Evolutionary conservation across 1,140 invertebrate genomes (phyloP), one percentile per base, ranked within the genome.

Genomic region (Microplitis mediator): DNA sequence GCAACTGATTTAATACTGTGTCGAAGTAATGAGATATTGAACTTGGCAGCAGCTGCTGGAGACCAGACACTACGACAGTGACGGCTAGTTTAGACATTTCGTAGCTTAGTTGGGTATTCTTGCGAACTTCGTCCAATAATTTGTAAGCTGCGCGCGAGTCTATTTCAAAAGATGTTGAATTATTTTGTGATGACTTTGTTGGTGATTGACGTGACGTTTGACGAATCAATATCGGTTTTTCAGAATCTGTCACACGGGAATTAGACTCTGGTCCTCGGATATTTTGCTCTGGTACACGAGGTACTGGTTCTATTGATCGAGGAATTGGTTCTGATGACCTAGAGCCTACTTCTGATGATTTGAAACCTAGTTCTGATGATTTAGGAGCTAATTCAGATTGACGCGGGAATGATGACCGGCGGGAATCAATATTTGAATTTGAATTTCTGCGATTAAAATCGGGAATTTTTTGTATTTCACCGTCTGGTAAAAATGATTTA

Each of bases 11-110:
- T 39, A 90, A 75, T 62, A 90, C 85, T 9, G 86, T 86, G 68
- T 89, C 88, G 31, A 91, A 87, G 81, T 91, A 91, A 56, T 87
- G 88, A 78, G 88, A 89, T 52, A 90, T 85, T 62, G 83, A 88
- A 13, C 88, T 86, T 3, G 91, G 91, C 32, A 91, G 84, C 5
- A 91, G 78, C 74, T 90, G 88, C 77, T 90, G 89, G 65, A 94
- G 84, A 62, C 90, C 91, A 73, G 89, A 80, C 11, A 95, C 87
- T 1, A 96, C 93, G 35, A 94, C 93, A 72, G 92, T 92, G 31
- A 96, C 91, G 50, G 95, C 95, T 36, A 95, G 89, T 82, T 93
- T 92, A 0, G 94, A 96, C 89, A 95, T 92, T 78, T 96, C 93
- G 83, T 96, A 93, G 80, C 93, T 95, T 5, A 97, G 89, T 75